Evolutionary conservation across 53 echinoderm and acorn worm genomes (phyloP).

Genomic region (Hippasteria phrygiana): DNA sequence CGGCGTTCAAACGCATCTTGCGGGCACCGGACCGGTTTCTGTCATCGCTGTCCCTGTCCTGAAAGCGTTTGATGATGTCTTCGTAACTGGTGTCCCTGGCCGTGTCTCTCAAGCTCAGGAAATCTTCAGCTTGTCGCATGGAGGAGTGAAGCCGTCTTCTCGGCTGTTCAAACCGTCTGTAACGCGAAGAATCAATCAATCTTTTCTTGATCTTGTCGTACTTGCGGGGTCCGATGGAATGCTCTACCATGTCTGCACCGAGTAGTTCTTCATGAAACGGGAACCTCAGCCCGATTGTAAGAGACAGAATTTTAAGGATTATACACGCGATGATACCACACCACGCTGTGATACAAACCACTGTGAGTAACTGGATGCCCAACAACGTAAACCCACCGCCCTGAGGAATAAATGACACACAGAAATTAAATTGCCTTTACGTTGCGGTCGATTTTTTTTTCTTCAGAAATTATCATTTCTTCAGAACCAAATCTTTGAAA

Average conservation of each 20-base stretch:
- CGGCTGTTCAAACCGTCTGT: slow-evolving; percentile 48
- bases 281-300: slow-evolving; percentile 71
- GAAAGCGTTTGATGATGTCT: slow-evolving; percentile 31
- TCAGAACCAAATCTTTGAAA: too few species aligned
- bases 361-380: slow-evolving; percentile 63
- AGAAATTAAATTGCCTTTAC: too few species aligned
- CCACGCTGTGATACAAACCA: slow-evolving; percentile 71
- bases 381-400: slow-evolving; percentile 67
- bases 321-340: slow-evolving; percentile 65
- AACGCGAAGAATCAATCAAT: slow-evolving; percentile 46
- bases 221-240: slow-evolving; percentile 75
- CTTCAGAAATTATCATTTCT: too few species aligned
- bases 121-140: slow-evolving; percentile 68
- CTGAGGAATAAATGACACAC: slow-evolving; percentile 7
- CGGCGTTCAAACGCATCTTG: slow-evolving; percentile 12
- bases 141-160: slow-evolving; percentile 42
- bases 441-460: too few species aligned
- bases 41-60: slow-evolving; percentile 23
- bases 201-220: slow-evolving; percentile 79
- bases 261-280: slow-evolving; percentile 81
- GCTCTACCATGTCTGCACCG: slow-evolving; percentile 83
- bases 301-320: slow-evolving; percentile 51
- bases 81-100: slow-evolving; percentile 13
- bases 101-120: slow-evolving; percentile 32
- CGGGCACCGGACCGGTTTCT: slow-evolving; percentile 24